These are phyloP conservation scores for Gyrodactylus bullatarudis DNA, from an alignment of 1,140 invertebrate genomes.

Conservation along the genomic window DNA sequence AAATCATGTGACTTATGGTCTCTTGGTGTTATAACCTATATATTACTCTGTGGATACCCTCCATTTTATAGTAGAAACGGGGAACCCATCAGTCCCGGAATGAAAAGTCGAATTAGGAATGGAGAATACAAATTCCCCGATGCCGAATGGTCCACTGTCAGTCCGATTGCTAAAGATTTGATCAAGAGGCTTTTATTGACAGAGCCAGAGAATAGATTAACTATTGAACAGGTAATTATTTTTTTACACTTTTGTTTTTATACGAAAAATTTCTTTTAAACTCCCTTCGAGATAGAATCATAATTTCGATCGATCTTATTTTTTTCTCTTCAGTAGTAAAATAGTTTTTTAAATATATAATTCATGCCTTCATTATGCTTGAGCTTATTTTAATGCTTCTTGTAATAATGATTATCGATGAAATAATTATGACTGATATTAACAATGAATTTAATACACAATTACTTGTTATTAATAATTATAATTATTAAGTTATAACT, in stretches of 20 bases:
- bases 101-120: slow-evolving; percentile 76
- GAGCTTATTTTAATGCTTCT: no score
- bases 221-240: slow-evolving; percentile 49
- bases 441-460: not conserved
- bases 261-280: not conserved
- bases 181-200: slow-evolving; percentile 67
- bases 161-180: slow-evolving; percentile 40
- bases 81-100: slow-evolving; percentile 81
- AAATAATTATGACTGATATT: not conserved
- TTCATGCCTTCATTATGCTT: not conserved
- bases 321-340: not conserved
- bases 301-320: not conserved
- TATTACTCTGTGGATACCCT: slow-evolving; percentile 56
- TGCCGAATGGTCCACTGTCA: slow-evolving; percentile 68
- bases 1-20: slow-evolving; percentile 8
- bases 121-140: slow-evolving; percentile 84
- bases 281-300: not conserved
- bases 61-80: slow-evolving; percentile 92
- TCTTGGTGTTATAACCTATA: slow-evolving; percentile 8
- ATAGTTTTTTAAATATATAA: not conserved
- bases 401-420: no score
- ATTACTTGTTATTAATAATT: not conserved
- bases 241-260: not conserved
- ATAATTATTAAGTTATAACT: not conserved
- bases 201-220: slow-evolving; percentile 49